A percentile compares a stretch with the other conserved stretches of the same genome.
Evolutionary conservation across 2,888 invertebrate species (phyloP).

Genomic region (Cheilosia pagana): DNA sequence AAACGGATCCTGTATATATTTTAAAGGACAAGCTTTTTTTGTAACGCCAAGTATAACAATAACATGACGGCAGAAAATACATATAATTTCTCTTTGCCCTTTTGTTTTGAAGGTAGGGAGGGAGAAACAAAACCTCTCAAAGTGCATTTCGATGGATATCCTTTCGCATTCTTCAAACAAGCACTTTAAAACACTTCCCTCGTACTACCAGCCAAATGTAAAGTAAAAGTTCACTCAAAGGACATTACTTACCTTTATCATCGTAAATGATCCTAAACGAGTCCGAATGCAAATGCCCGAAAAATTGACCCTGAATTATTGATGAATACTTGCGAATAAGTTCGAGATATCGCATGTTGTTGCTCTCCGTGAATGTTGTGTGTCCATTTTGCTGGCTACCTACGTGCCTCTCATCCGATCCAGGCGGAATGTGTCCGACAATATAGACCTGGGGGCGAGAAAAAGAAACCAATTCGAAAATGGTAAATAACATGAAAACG

Average conservation of each 20-base stretch:
- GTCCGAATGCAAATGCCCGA: slow-evolving; percentile 96
- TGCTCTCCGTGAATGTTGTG: slow-evolving; percentile 88
- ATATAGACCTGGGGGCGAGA: slow-evolving; percentile 90
- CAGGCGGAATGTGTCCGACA: slow-evolving; percentile 95
- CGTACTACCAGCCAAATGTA: not conserved
- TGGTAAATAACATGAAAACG: slow-evolving; percentile 40
- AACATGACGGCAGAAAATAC: no score
- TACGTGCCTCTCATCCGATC: slow-evolving; percentile 91
- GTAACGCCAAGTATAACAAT: no score
- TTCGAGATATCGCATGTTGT: slow-evolving; percentile 90
- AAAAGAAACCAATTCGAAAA: slow-evolving; percentile 38
- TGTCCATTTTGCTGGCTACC: slow-evolving; percentile 86
- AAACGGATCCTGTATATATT: no score
- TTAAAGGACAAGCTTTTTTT: no score
- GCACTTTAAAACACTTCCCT: not conserved
- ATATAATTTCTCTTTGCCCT: no score
- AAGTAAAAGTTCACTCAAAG: slow-evolving; percentile 14
- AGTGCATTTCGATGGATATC: no score
- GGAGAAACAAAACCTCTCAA: no score
- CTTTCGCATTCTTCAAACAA: no score
- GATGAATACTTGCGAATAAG: slow-evolving; percentile 90
- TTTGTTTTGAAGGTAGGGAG: no score
- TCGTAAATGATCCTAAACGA: slow-evolving; percentile 94
- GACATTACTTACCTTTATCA: slow-evolving; percentile 86
- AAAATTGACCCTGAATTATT: slow-evolving; percentile 95